A percentile compares a stretch with the other conserved stretches of the same genome.
Evolutionary conservation across 2,113 vertebrate genomes (phyloP).

Genomic region (Scortum barcoo): DNA sequence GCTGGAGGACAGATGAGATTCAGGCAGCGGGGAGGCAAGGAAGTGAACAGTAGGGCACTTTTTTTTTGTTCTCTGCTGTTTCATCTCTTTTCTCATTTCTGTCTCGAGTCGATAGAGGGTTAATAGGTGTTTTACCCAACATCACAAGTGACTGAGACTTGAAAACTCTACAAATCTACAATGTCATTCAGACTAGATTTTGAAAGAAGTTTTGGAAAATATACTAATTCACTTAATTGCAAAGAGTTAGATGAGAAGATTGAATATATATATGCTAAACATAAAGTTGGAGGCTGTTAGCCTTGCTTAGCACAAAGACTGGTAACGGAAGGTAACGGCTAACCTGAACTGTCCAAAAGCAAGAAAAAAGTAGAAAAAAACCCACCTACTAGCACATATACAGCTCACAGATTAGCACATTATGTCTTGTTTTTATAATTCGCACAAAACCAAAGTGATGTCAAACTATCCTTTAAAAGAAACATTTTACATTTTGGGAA

Average conservation of each 20-base stretch:
- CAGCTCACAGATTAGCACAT: background rate
- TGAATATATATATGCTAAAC: background rate
- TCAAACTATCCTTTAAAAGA: too few species aligned
- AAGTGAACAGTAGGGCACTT: slow-evolving; percentile 25
- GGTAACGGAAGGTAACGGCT: background rate
- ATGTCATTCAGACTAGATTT: background rate
- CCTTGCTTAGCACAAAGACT: background rate
- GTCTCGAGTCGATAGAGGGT: background rate
- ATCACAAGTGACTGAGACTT: background rate
- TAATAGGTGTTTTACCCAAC: background rate
- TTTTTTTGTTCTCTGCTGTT: slow-evolving; percentile 38
- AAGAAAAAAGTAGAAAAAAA: too few species aligned
- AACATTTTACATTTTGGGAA: too few species aligned
- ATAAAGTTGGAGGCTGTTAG: background rate
- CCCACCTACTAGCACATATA: background rate
- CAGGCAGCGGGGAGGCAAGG: slow-evolving; percentile 26
- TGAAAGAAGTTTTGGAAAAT: background rate
- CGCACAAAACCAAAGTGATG: too few species aligned
- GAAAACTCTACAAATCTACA: background rate
- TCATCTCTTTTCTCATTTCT: slow-evolving; percentile 40
- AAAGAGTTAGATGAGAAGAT: background rate
- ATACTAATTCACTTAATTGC: background rate
- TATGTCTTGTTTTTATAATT: too few species aligned
- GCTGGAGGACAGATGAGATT: slow-evolving; percentile 65
- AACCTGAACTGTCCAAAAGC: background rate